Percentiles rank a stretch among this genome's conserved stretches.
Conservation (phyloP, 1,140 invertebrate genomes). For the Epicauta chinensis region DNA sequence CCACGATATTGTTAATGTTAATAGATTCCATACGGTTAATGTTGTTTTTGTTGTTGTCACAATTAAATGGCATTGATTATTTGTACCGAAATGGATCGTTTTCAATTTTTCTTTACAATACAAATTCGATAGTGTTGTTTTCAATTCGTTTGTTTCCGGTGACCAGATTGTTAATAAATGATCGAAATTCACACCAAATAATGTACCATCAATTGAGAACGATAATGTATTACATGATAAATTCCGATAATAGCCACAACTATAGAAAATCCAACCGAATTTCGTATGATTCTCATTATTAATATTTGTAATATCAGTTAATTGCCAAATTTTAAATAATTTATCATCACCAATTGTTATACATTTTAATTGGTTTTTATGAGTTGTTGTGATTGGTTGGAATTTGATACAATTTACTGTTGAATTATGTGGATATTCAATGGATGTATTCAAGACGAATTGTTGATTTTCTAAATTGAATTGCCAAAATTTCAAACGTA, state of each 20-base stretch:
- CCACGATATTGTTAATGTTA: constrained; percentile 57
- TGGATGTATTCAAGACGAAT: constrained; percentile 64
- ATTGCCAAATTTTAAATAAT: constrained; percentile 67
- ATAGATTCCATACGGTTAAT: constrained; percentile 65
- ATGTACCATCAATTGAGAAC: constrained; percentile 71
- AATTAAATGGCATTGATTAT: constrained; percentile 58
- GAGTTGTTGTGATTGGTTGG: constrained; percentile 46
- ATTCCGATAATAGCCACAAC: constrained; percentile 57
- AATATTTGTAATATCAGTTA: constrained; percentile 52
- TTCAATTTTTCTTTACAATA: constrained; percentile 39
- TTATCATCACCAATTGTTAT: constrained; percentile 63
- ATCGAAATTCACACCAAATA: constrained; percentile 65
- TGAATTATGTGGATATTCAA: constrained; percentile 65
- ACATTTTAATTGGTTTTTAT: constrained; percentile 45
- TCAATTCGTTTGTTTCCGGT: constrained; percentile 49
- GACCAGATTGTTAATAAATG: constrained; percentile 67
- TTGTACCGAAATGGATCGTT: constrained; percentile 56
- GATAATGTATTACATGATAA: constrained; percentile 49
- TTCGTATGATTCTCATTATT: constrained; percentile 22
- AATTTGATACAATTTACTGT: constrained; percentile 56
- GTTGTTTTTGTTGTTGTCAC: constrained; percentile 50
- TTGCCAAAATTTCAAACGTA: constrained; percentile 75
- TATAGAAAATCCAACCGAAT: constrained; percentile 58
- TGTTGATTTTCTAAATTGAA: constrained; percentile 50
- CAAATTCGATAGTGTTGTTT: constrained; percentile 43